Conservation (phyloP, 2,797 vertebrate genomes). For the Oreortyx pictus region DNA sequence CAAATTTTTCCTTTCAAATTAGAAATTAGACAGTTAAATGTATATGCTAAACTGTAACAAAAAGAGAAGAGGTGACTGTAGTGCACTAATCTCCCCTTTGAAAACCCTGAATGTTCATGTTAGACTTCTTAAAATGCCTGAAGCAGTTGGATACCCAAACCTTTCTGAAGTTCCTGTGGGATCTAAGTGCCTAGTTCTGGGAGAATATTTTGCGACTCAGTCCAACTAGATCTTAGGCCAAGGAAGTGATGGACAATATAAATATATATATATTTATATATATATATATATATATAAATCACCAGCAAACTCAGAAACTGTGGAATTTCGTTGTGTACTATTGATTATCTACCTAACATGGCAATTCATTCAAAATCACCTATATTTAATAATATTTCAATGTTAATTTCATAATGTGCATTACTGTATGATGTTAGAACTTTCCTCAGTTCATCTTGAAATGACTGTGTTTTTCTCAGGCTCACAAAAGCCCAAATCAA, state of each 20-base stretch:
- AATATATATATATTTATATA: neutral
- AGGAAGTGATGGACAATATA: neutral
- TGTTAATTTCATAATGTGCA: neutral
- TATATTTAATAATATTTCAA: neutral
- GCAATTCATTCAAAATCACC: neutral
- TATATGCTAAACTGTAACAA: neutral
- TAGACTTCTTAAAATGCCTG: neutral
- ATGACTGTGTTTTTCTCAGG: neutral
- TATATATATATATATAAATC: too few species aligned
- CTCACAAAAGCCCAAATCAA: neutral
- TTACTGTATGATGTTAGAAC: neutral
- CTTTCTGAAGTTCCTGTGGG: neutral
- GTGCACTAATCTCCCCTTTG: neutral
- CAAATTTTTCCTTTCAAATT: conserved; percentile 46
- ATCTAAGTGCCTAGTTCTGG: neutral
- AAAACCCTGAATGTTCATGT: neutral
- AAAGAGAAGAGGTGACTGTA: neutral
- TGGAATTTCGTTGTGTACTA: neutral
- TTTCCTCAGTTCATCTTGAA: neutral
- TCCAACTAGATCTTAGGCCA: neutral
- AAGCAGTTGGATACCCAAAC: neutral
- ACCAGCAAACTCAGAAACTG: neutral
- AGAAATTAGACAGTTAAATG: conserved; percentile 58
- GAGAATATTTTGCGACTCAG: neutral
- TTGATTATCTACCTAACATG: neutral